Evolutionary conservation across 1,140 invertebrate genomes (phyloP).

Genomic region (Rhagoletis pomonella): DNA sequence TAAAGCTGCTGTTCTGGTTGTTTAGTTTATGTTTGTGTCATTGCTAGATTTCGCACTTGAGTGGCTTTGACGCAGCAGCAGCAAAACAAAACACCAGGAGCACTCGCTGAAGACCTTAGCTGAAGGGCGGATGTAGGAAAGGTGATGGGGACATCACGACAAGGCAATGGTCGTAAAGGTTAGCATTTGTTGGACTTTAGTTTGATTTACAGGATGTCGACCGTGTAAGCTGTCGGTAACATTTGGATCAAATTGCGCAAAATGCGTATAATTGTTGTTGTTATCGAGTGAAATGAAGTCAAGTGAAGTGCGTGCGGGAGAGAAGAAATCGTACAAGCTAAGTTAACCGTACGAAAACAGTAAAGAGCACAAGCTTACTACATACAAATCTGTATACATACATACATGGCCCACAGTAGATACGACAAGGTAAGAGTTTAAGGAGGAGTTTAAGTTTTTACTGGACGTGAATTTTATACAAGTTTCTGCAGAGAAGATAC

Average conservation of each 20-base stretch:
- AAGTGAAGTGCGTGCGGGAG: slow-evolving; percentile 1
- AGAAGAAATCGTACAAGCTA: background rate
- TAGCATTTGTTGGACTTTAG: slow-evolving; percentile 43
- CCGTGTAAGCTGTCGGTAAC: slow-evolving; percentile 70
- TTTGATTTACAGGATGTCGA: slow-evolving; percentile 50
- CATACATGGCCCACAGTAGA: background rate
- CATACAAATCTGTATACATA: background rate
- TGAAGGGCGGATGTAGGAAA: background rate
- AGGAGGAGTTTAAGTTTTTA: no score
- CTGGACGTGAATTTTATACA: no score
- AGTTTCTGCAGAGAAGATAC: no score
- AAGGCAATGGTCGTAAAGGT: slow-evolving; percentile 31
- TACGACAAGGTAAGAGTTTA: background rate
- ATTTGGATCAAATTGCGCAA: slow-evolving; percentile 73
- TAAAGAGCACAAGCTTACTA: background rate
- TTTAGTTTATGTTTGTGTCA: slow-evolving; percentile 68
- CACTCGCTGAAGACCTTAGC: background rate
- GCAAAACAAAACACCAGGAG: slow-evolving; percentile 60
- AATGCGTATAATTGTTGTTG: slow-evolving; percentile 70
- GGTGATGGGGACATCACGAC: background rate
- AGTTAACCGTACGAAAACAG: background rate
- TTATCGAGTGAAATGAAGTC: background rate
- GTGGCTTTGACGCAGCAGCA: slow-evolving; percentile 72
- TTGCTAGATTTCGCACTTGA: slow-evolving; percentile 73
- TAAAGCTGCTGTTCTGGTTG: slow-evolving; percentile 53